Conservation (phyloP, 2,888 invertebrate genomes). For the Drosophila pullipes region DNA sequence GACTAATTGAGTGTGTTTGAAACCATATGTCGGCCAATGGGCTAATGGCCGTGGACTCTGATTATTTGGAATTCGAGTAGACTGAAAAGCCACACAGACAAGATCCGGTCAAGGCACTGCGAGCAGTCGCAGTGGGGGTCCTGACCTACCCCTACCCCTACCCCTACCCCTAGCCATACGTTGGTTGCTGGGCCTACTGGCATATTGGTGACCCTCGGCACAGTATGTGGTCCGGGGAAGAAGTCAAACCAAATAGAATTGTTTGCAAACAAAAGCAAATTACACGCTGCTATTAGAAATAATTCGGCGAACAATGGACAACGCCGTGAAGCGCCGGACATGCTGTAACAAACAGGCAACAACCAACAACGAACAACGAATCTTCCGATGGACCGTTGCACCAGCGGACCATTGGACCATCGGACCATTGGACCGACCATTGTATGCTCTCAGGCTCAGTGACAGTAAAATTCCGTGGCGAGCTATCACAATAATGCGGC, state of each 20-base stretch:
- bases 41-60: constrained; percentile 16
- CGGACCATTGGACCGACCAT: constrained; percentile 17
- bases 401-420: background rate
- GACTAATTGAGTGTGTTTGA: constrained; percentile 55
- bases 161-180: constrained; percentile 4
- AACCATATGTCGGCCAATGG: constrained; percentile 46
- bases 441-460: constrained; percentile 19
- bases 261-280: constrained; percentile 81
- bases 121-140: constrained; percentile 46
- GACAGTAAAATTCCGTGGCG: constrained; percentile 13
- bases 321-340: constrained; percentile 69
- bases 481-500: constrained; percentile 61
- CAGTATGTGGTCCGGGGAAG: constrained; percentile 72
- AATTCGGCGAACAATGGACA: constrained; percentile 73
- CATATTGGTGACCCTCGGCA: constrained; percentile 46
- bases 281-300: constrained; percentile 81
- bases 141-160: constrained; percentile 25
- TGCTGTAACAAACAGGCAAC: constrained; percentile 45
- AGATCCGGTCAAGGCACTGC: constrained; percentile 39
- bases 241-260: constrained; percentile 80
- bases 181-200: constrained; percentile 9
- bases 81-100: constrained; percentile 41
- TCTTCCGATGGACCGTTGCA: constrained; percentile 2
- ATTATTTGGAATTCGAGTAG: constrained; percentile 36
- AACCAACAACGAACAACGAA: background rate